phyloP scores from a whole-genome alignment of 2,888 invertebrate genomes.

The Dynastes grantii region DNA sequence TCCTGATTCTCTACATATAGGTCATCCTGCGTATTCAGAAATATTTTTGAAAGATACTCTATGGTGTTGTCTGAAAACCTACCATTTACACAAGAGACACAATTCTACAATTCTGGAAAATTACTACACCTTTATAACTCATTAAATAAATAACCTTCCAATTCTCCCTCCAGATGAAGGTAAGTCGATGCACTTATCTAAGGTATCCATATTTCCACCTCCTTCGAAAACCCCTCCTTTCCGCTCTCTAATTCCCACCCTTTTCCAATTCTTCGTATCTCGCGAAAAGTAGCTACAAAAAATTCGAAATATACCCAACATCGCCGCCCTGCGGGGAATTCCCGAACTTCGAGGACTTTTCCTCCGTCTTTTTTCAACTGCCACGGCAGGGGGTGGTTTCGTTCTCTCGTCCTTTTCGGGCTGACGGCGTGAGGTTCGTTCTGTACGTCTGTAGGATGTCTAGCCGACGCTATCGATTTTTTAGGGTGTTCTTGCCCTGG shows the following conservation, averaged over 20 bases:
- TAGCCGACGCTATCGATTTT: conserved; percentile 38
- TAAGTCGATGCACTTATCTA: too few relatives aligned
- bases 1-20: too few relatives aligned
- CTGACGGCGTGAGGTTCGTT: background rate
- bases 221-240: background rate
- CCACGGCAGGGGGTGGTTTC: background rate
- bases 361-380: background rate
- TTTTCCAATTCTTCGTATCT: background rate
- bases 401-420: background rate
- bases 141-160: too few relatives aligned
- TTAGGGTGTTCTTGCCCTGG: background rate
- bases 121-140: too few relatives aligned
- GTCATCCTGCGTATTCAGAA: too few relatives aligned
- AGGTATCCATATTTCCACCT: too few relatives aligned
- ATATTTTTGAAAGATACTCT: too few relatives aligned
- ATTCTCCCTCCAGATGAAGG: too few relatives aligned
- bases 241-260: background rate
- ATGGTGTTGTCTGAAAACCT: too few relatives aligned
- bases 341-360: conserved; percentile 8
- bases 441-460: conserved; percentile 15
- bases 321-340: conserved; percentile 6
- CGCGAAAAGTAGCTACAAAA: background rate
- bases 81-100: too few relatives aligned
- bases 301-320: background rate
- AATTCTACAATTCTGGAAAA: too few relatives aligned